A percentile compares a stretch with the other conserved stretches of the same genome.
Evolutionary conservation across 2,113 vertebrate species (phyloP).

Genomic region (Cinclus cinclus): DNA sequence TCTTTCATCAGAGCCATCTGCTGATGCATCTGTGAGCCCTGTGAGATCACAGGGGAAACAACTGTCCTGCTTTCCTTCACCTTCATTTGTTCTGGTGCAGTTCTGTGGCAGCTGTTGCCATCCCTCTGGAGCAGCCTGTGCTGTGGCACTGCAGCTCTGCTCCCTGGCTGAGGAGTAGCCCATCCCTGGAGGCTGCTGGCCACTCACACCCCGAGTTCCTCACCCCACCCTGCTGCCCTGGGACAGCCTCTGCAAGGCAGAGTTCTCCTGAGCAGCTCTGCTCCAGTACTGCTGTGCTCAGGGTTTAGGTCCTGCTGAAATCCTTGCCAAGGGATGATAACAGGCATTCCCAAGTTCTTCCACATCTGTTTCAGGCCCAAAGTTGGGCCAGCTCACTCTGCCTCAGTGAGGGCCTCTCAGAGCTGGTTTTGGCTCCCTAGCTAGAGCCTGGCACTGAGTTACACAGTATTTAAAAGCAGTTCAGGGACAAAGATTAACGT

Average conservation of each 20-base stretch:
- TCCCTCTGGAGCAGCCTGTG: neutral
- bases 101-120: constrained; percentile 38
- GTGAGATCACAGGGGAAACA: constrained; percentile 53
- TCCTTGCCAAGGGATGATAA: neutral
- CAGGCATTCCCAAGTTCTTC: neutral
- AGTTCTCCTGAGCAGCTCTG: neutral
- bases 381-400: neutral
- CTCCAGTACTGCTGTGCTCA: neutral
- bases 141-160: neutral
- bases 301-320: neutral
- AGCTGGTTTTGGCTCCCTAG: neutral
- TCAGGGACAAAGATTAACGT: neutral
- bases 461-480: neutral
- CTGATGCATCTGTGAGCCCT: constrained; percentile 32
- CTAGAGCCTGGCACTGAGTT: neutral
- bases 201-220: neutral
- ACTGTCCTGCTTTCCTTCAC: constrained; percentile 60
- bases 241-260: neutral
- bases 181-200: neutral
- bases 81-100: constrained; percentile 40
- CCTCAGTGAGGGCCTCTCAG: neutral
- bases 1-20: constrained; percentile 50
- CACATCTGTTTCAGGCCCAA: neutral
- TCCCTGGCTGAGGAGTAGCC: neutral
- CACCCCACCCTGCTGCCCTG: neutral